Base-by-base conservation (phyloP, 2,113 vertebrate genomes). In the Desmodus rotundus region DNA sequence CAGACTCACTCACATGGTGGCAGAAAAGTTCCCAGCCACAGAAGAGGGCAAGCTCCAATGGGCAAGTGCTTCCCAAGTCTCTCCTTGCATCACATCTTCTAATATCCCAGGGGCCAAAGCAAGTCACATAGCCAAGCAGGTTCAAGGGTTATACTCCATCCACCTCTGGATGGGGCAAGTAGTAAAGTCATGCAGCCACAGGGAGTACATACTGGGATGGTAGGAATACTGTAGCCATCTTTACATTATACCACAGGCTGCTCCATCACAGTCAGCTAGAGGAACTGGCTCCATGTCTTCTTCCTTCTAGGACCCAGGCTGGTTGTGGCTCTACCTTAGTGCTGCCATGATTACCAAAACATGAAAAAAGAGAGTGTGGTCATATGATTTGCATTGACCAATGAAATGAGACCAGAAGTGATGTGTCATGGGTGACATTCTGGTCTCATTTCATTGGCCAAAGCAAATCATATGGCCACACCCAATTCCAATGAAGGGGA, bases 281-380 rank as follows among this genome's bases (percentile, higher is more conserved):
- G 20, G n/a, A 50, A 13, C n/a, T 16, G n/a, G 58, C 31, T 20
- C 52, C 10, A 5, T 0, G 15, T 45, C 33, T 22, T 63, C 41
- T 74, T 85, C 67, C n/a, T 41, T 63, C 47, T 38, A 26, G 61
- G n/a, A 73, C n/a, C 16, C 26, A 36, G 54, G 17, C 22, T 63
- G 22, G 6, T 0, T 0, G 0, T n/a, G 67, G 73, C 38, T 77
- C 31, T 54, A 4, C 43, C 33, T 45, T 47, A 36, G 1, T 16
- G 33, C 16, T 33, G 26, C 33, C 16, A 5, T 74, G 47, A 74
- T 68, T 63, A 31, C 12, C 3, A 17, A 68, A 43, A 63, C 20
- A n/a, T 28, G 13, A 74, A 80, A 31, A 76, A 77, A 88, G 45
- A 76, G 61, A 61, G 58, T 61, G 58, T 61, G 58, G 24, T 61